Evolutionary conservation across 2,797 vertebrate species (phyloP).

Genomic region (Gallirallus australis): DNA sequence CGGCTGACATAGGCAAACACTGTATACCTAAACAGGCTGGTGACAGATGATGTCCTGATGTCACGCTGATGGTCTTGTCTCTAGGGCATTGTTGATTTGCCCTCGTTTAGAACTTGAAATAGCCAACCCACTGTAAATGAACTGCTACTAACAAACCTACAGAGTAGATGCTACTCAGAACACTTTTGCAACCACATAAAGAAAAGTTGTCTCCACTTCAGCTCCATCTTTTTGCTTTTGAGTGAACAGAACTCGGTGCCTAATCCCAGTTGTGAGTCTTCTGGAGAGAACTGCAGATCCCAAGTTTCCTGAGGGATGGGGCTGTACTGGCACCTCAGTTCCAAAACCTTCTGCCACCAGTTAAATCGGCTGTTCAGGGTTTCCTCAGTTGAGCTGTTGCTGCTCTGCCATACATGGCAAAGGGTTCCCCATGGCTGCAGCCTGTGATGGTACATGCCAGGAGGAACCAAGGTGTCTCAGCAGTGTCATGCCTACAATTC

Average conservation of each 20-base stretch:
- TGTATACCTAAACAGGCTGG: background rate
- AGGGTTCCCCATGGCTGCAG: background rate
- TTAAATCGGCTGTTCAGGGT: background rate
- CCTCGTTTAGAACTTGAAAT: background rate
- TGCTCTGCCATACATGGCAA: background rate
- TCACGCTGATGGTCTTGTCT: background rate
- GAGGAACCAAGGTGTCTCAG: background rate
- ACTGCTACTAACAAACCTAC: background rate
- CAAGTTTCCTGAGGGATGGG: background rate
- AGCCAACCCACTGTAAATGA: background rate
- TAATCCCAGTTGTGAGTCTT: accelerated
- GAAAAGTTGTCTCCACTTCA: background rate
- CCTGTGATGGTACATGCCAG: accelerated
- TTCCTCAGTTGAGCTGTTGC: background rate
- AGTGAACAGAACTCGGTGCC: background rate
- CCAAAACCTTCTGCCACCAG: background rate
- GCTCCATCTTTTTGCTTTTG: background rate
- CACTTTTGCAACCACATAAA: background rate
- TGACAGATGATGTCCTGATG: background rate
- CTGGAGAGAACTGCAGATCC: background rate
- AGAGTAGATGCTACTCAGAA: background rate
- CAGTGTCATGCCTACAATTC: background rate
- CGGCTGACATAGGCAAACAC: background rate
- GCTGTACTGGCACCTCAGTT: background rate
- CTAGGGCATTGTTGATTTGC: background rate